A percentile compares a stretch with the other conserved stretches of the same genome.
Conservation (phyloP, 2,888 invertebrate genomes). For the Zaprionus bogoriensis region DNA sequence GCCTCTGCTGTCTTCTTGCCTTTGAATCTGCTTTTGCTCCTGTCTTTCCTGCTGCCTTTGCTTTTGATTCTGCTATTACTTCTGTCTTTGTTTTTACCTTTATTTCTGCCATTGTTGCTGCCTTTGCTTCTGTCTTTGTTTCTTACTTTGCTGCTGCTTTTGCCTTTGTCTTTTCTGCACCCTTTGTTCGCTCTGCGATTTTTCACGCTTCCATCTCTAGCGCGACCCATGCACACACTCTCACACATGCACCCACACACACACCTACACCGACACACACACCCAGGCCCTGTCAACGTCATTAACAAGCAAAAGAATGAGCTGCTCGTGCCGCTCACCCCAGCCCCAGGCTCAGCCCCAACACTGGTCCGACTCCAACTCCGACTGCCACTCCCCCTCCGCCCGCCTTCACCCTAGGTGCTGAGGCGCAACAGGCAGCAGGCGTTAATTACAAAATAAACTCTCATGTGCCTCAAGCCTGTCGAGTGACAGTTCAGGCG, state of each 20-base stretch:
- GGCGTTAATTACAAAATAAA: constrained; percentile 83
- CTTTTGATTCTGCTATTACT: background rate
- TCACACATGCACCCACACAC: background rate
- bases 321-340: constrained; percentile 1
- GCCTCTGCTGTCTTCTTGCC: background rate
- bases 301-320: constrained; percentile 68
- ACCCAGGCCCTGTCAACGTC: constrained; percentile 34
- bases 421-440: constrained; percentile 76
- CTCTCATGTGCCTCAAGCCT: constrained; percentile 64
- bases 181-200: background rate
- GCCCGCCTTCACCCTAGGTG: no score
- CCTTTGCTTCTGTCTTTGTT: background rate
- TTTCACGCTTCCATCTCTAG: background rate
- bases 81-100: background rate
- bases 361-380: background rate
- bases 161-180: constrained; percentile 61
- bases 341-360: background rate
- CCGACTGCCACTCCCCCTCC: no score
- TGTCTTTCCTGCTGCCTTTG: background rate
- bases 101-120: background rate
- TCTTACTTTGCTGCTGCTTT: constrained; percentile 13
- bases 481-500: constrained; percentile 24
- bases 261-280: background rate
- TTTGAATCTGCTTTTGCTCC: background rate
- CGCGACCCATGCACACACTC: background rate